These are phyloP conservation scores for Drosophila albomicans DNA, from an alignment of 1,140 invertebrate species.

Conservation along the genomic window DNA sequence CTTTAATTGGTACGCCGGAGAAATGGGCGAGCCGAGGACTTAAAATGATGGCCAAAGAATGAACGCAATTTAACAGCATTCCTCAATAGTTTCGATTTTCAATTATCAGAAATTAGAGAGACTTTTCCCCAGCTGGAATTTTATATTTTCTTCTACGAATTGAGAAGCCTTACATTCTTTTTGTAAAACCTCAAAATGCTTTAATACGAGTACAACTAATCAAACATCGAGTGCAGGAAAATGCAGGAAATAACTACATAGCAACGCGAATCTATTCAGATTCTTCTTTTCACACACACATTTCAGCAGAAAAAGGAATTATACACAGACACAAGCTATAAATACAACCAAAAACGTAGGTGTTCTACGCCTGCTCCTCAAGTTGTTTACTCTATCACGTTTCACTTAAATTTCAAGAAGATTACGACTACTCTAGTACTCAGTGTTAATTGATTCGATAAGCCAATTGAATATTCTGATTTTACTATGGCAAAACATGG, in stretches of 20 bases:
- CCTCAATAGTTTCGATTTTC: slow-evolving; percentile 10
- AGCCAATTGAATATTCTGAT: not conserved
- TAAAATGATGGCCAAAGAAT: slow-evolving; percentile 2
- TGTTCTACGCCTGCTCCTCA: not conserved
- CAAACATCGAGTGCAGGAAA: not conserved
- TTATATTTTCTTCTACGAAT: not conserved
- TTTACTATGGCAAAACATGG: not conserved
- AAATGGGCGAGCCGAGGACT: not conserved
- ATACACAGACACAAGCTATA: not conserved
- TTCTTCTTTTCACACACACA: too few relatives aligned
- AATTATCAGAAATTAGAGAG: slow-evolving; percentile 9
- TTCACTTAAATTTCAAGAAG: not conserved
- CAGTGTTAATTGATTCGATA: not conserved
- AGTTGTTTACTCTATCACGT: slow-evolving; percentile 1
- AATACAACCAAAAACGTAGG: not conserved
- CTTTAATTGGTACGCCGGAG: slow-evolving; percentile 1
- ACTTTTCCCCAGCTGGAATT: not conserved
- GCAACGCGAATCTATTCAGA: too few relatives aligned
- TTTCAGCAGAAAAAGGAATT: too few relatives aligned
- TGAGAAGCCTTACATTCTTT: slow-evolving; percentile 1
- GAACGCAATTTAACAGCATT: slow-evolving; percentile 10
- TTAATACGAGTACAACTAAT: not conserved
- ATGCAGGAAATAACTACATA: not conserved
- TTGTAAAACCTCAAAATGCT: not conserved
- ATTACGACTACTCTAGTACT: too few relatives aligned